Evolutionary conservation across 1,140 invertebrate genomes (phyloP).

Genomic region (Drosophila pseudoananassae): DNA sequence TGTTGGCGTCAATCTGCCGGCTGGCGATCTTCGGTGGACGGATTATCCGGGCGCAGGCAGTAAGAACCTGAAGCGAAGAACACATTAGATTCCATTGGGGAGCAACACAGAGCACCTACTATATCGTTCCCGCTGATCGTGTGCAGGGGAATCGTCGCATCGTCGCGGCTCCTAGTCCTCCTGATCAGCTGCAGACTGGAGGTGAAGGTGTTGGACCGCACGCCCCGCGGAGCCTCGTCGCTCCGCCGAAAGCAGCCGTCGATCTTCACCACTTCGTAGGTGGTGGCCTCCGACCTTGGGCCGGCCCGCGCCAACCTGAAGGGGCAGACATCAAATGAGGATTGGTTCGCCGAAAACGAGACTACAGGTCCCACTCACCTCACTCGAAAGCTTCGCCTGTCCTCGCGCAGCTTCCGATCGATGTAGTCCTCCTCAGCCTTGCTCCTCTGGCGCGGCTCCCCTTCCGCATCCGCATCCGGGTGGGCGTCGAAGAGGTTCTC

Average conservation of each 20-base stretch:
- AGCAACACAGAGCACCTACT: slow-evolving; percentile 75
- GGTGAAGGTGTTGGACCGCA: slow-evolving; percentile 73
- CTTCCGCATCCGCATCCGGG: slow-evolving; percentile 64
- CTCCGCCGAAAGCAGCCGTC: slow-evolving; percentile 85
- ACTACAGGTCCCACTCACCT: slow-evolving; percentile 72
- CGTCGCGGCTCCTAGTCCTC: slow-evolving; percentile 84
- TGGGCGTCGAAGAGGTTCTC: slow-evolving; percentile 82
- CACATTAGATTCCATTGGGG: neutral
- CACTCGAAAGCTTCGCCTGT: slow-evolving; percentile 84
- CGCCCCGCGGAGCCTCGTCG: slow-evolving; percentile 84
- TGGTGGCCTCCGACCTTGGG: slow-evolving; percentile 87
- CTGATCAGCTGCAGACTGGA: slow-evolving; percentile 85
- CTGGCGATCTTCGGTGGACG: slow-evolving; percentile 89
- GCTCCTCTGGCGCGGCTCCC: slow-evolving; percentile 76
- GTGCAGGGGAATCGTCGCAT: slow-evolving; percentile 84
- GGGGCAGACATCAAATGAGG: neutral
- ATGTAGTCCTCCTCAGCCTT: slow-evolving; percentile 83
- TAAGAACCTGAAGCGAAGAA: slow-evolving; percentile 85
- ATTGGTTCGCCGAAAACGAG: neutral
- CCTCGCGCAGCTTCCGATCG: slow-evolving; percentile 72
- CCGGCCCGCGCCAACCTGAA: slow-evolving; percentile 87
- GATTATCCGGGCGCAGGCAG: slow-evolving; percentile 88
- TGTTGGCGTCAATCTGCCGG: slow-evolving; percentile 89
- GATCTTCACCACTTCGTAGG: slow-evolving; percentile 88
- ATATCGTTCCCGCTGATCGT: slow-evolving; percentile 86